Percentiles rank a stretch among this genome's conserved stretches.
These are phyloP conservation scores for Laupala kohalensis DNA, from an alignment of 1,140 invertebrate genomes.

Conservation along the genomic window DNA sequence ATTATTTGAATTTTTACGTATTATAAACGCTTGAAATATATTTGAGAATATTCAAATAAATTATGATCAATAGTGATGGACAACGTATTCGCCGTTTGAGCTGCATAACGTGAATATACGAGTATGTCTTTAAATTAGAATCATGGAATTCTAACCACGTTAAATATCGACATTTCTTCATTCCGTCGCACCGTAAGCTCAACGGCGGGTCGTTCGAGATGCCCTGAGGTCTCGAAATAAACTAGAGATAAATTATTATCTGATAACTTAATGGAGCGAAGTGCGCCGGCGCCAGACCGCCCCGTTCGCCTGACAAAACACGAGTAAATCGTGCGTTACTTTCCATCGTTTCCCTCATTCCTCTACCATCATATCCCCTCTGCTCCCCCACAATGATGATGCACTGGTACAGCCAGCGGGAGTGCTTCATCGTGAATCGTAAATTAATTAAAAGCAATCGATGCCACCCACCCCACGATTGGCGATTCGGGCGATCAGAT, in stretches of 20 bases:
- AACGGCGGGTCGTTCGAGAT: too few species aligned
- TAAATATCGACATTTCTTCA: too few species aligned
- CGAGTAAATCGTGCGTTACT: background rate
- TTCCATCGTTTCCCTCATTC: background rate
- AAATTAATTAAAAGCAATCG: background rate
- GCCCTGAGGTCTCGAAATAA: background rate
- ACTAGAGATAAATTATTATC: background rate
- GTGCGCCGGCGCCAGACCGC: background rate
- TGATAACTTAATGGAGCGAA: background rate
- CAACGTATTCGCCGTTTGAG: too few species aligned
- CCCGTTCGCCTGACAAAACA: background rate
- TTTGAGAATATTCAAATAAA: too few species aligned
- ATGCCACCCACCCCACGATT: background rate
- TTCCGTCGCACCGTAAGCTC: too few species aligned
- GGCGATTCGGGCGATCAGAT: background rate
- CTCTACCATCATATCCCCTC: background rate
- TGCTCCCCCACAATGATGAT: too few species aligned
- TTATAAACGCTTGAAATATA: too few species aligned
- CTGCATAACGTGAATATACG: too few species aligned
- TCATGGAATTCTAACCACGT: too few species aligned
- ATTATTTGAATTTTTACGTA: too few species aligned
- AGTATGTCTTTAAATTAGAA: too few species aligned
- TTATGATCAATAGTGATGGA: too few species aligned
- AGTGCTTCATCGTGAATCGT: background rate
- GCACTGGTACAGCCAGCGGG: background rate